Conservation (phyloP, 2,113 vertebrate species). For the Cyanoramphus novaezelandiae region DNA sequence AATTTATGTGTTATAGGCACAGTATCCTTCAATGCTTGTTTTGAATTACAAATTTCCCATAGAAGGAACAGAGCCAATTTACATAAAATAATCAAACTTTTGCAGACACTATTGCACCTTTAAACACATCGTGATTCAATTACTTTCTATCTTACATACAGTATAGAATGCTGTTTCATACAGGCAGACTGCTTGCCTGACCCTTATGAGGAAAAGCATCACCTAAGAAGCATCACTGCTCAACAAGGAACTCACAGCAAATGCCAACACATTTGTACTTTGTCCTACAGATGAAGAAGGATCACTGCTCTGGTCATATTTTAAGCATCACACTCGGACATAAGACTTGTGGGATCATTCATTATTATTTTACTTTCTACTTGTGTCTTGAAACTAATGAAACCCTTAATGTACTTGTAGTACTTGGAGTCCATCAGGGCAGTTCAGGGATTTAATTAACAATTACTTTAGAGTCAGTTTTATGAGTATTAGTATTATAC, state of each 20-base stretch:
- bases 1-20: background rate
- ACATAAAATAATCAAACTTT: background rate
- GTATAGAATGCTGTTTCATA: background rate
- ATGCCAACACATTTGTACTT: rapidly evolving
- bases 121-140: background rate
- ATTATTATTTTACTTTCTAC: background rate
- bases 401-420: background rate
- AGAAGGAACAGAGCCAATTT: background rate
- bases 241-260: background rate
- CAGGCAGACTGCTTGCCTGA: background rate
- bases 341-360: background rate
- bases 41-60: background rate
- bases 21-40: background rate
- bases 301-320: background rate
- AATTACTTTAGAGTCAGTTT: slow-evolving; percentile 17
- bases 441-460: slow-evolving; percentile 25
- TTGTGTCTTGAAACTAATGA: background rate
- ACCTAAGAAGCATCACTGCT: background rate
- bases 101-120: background rate
- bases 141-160: background rate
- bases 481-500: background rate
- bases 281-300: background rate
- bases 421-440: background rate
- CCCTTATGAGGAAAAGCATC: background rate
- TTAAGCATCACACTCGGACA: background rate